Base-by-base conservation (phyloP, 2,888 invertebrate species). In the Phaonia tiefii region DNA sequence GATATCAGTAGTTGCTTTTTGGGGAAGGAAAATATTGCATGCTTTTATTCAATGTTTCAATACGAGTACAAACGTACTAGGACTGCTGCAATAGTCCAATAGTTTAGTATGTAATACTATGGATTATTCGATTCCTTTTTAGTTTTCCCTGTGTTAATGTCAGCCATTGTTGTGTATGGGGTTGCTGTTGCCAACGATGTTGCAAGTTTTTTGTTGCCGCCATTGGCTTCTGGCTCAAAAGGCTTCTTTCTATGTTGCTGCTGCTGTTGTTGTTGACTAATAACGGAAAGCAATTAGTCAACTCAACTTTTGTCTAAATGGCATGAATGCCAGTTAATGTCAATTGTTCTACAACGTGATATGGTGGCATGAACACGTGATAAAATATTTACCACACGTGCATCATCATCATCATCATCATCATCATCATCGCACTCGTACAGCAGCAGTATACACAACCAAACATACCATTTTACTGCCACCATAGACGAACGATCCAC, bases 231-330 rank as follows among this genome's bases (percentile, higher is more conserved):
- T 66, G 26, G 20, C 66, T 46, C 26, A 39, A 63, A 31, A 20
- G 58, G 37, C 17, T 56, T 39, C 49, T 69, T 60, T 46, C 73
- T 69, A 10, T 77, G 44, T 67, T 72, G 37, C 25, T 25, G 22
- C 26, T 58, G 37, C 54, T 69, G 5, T 20, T 75, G 71, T 60
- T 76, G 77, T 81, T 81, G 81, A 81, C 81, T 81, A 81, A 81
- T 81, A 81, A 81, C 81, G 81, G 81, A 81, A 81, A 81, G 81
- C 81, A 81, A 81, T 81, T 81, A 81, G 81, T 81, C 81, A 81
- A 81, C 81, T 81, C 81, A 81, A 81, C 81, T 81, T 31, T 81
- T 81, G 81, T 81, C 81, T 78, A 81, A 81, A 81, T 81, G 78
- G 81, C 78, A 81, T 81, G 81, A 81, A 75, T 81, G 81, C 81